phyloP scores from a whole-genome alignment of 2,113 vertebrate species.

The Pterocles orientalis region DNA sequence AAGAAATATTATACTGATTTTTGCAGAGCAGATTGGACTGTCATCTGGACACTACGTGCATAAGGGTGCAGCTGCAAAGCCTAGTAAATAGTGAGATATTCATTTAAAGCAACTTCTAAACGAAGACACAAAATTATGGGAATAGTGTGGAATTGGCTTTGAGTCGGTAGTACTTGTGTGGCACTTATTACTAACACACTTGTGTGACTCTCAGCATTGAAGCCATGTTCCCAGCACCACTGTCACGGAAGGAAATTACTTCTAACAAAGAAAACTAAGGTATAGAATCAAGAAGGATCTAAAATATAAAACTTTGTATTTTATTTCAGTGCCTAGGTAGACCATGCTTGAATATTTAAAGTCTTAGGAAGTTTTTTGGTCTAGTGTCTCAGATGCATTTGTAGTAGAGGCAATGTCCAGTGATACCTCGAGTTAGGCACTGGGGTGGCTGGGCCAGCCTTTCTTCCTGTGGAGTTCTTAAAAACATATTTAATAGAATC shows the following conservation, averaged over 20 bases:
- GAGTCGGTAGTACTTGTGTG: neutral
- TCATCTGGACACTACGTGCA: neutral
- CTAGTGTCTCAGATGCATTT: neutral
- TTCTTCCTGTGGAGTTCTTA: neutral
- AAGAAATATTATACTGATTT: neutral
- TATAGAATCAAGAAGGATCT: neutral
- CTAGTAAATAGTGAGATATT: neutral
- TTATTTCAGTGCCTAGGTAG: neutral
- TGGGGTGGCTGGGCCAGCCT: neutral
- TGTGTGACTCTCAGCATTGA: neutral
- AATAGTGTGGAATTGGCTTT: neutral
- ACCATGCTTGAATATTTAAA: neutral
- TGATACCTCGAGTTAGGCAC: neutral
- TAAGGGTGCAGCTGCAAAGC: neutral
- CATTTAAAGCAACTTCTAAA: slow-evolving; percentile 11
- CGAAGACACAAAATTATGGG: neutral
- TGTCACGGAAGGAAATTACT: neutral
- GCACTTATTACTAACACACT: neutral
- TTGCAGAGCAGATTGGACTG: neutral
- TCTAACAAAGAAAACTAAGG: neutral
- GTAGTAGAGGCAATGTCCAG: neutral
- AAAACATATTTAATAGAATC: neutral
- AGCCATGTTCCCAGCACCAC: neutral
- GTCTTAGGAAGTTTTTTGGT: neutral
- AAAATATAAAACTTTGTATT: neutral